Base-by-base conservation (phyloP, 2,113 vertebrate genomes). In the Vulpes lagopus region DNA sequence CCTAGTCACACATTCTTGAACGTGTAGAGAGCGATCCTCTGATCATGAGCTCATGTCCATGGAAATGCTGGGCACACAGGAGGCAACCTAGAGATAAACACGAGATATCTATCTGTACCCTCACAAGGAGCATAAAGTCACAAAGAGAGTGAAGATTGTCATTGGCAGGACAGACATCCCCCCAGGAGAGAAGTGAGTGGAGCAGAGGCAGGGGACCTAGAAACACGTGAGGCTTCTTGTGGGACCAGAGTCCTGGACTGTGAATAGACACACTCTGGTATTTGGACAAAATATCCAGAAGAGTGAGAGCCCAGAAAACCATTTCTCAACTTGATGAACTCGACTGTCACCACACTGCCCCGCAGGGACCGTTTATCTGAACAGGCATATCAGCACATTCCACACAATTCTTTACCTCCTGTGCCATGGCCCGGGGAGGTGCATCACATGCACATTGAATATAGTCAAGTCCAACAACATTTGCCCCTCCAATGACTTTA, bases 401-500 rank as follows among this genome's bases (percentile, higher is more conserved):
- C 14, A 3, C 0, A 8, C 0, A 17, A 20, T 16, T 25, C 8
- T 49, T 25, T 16, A 16, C 89, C 30, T 93, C 17, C 38, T 1
- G 0, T 43, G 23, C 43, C 62, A 8, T 11, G n/a, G 71, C 25
- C 9, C 0, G 16, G 22, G 51, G 15, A 51, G 11, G 35, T 10
- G 19, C 22, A n/a, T 19, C 60, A 32, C 60, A 32, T 0, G 35
- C 17, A 35, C 59, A 11, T 25, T 32, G 55, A 10, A 43, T 60
- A 59, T 3, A 20, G 62, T 95, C 38, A 69, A 64, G 25, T 30
- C 51, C 57, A 38, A 59, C 19, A 38, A 23, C 38, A 85, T 22
- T 12, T 51, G 22, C 16, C 7, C 49, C 20, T 69, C 64, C 25
- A 23, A 0, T 22, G 8, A 12, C n/a, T 32, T 82, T 53, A 2